A percentile compares a stretch with the other conserved stretches of the same genome.
Conservation (phyloP, 2,113 vertebrate species). For the Cyphomyrus plagiostoma region DNA sequence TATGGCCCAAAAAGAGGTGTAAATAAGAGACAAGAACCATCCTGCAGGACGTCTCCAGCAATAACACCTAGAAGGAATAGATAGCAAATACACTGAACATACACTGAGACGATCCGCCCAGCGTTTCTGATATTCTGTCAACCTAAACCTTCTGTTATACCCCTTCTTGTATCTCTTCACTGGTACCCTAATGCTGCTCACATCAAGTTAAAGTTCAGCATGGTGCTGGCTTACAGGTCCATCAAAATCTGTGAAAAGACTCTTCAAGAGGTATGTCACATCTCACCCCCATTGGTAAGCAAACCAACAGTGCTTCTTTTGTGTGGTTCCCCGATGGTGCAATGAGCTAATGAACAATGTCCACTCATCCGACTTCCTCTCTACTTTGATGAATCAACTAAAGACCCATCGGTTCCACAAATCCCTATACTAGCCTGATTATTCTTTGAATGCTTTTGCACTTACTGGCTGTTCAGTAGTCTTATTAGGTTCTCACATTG, state of each 20-base stretch:
- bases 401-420: not conserved
- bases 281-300: not conserved
- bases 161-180: not conserved
- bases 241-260: not conserved
- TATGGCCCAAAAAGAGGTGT: conserved; percentile 33
- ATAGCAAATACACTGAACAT: not conserved
- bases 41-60: not conserved
- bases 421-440: not conserved
- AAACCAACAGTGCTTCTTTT: not conserved
- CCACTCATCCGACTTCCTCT: not conserved
- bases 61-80: not conserved
- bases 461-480: not conserved
- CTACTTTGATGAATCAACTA: not conserved
- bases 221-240: not conserved
- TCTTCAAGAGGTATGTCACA: not conserved
- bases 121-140: not conserved
- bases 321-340: not conserved
- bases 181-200: not conserved
- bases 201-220: not conserved
- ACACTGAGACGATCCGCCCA: not conserved
- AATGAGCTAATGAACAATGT: not conserved
- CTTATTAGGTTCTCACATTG: not conserved
- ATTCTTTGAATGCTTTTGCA: not conserved
- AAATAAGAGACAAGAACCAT: not conserved
- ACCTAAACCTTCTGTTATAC: not conserved